A percentile compares a stretch with the other conserved stretches of the same genome.
Conservation (phyloP, 1,140 invertebrate species). For the Colletes gigas region DNA sequence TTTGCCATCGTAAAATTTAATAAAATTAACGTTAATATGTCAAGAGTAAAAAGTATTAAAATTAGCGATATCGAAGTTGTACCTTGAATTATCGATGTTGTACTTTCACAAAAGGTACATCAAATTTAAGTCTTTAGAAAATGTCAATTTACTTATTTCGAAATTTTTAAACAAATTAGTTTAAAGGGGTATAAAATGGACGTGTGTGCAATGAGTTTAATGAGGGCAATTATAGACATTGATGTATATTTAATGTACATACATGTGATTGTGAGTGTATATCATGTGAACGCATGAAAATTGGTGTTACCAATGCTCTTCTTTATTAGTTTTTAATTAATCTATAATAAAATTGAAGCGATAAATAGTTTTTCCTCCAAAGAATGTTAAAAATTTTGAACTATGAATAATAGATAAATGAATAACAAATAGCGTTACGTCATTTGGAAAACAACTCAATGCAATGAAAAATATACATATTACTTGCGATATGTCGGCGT, state of each 20-base stretch:
- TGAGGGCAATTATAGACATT: constrained; percentile 55
- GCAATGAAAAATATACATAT: constrained; percentile 35
- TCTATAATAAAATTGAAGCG: constrained; percentile 1
- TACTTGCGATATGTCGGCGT: constrained; percentile 41
- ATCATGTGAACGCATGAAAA: constrained; percentile 52
- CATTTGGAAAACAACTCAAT: constrained; percentile 22
- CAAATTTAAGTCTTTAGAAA: constrained; percentile 31
- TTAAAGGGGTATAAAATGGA: constrained; percentile 38
- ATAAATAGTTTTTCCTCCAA: constrained; percentile 18
- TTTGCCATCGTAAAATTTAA: constrained; percentile 24
- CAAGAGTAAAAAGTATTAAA: constrained; percentile 21
- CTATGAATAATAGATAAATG: constrained; percentile 50
- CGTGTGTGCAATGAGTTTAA: constrained; percentile 32
- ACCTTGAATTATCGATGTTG: constrained; percentile 53
- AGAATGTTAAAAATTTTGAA: constrained; percentile 21
- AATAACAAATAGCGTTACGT: constrained; percentile 36
- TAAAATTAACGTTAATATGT: constrained; percentile 28
- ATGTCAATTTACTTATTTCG: constrained; percentile 17
- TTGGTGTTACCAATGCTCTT: constrained; percentile 13
- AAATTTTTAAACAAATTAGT: constrained; percentile 27
- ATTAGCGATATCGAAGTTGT: constrained; percentile 43
- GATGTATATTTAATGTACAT: constrained; percentile 64
- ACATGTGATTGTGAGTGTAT: constrained; percentile 54
- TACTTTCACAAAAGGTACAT: constrained; percentile 48
- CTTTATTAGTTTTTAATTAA: constrained; percentile 51